Evolutionary conservation across 1,140 invertebrate species (phyloP), one percentile per base, ranked within the genome.

Genomic region (Heliconius himera): DNA sequence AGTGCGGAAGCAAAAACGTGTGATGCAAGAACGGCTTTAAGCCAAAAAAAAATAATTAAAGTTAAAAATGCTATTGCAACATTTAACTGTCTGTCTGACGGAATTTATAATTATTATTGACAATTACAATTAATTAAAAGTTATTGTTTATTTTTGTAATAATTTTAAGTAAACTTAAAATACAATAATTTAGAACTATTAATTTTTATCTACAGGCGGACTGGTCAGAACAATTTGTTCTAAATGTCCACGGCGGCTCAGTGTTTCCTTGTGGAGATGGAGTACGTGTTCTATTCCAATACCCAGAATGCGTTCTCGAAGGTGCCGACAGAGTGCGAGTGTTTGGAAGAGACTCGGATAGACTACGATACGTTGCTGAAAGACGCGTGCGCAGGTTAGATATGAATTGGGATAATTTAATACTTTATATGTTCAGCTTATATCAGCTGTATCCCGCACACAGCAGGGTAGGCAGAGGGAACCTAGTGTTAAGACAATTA

Each of bases 201-300:
- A 0, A 51, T 8, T 38, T 82, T 77, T 81, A 74, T 79, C 72
- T 93, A 1, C 92, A 97, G 96, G 97, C 97, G 33, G 96, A 97
- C 74, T 97, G 97, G 97, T 97, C 97, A 33, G 96, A 97, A 74
- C 96, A 97, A 88, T 98, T 97, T 85, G 97, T 97, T 9, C 96
- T 98, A 86, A 98, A 97, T 88, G 97, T 98, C 0, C 96, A 97
- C 88, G 97, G 97, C 0, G 95, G 96, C 11, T 97, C 97, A 72
- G 96, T 98, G 76, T 97, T 98, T 83, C 97, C 97, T 0, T 98
- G 97, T 86, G 97, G 97, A 83, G 95, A 73, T 0, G 96, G 96
- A 0, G 95, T 98, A 6, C 95, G 96, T 0, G 97, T 97, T 8
- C 95, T 98, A 1, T 97, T 97, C 88, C 96, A 98, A 89, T 98